Evolutionary conservation across 2,797 vertebrate species (phyloP).

Genomic region (Simalia tracyae): DNA sequence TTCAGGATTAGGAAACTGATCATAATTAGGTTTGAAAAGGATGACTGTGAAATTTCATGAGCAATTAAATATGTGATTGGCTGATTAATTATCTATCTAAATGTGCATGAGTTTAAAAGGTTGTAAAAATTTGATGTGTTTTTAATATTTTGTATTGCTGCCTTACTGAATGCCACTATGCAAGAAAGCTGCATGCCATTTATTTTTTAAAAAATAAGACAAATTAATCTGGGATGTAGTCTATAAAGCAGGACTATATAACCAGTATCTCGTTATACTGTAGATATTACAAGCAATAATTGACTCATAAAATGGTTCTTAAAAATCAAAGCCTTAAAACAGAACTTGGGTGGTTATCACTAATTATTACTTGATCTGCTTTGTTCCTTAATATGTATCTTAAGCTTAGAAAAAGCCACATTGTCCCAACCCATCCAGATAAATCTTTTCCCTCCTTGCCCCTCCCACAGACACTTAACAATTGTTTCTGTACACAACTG

Average conservation of each 20-base stretch:
- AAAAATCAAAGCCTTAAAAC: not conserved
- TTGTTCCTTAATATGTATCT: not conserved
- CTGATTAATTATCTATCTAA: conserved; percentile 3
- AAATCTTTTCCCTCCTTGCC: not conserved
- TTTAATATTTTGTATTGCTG: not conserved
- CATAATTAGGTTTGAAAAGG: conserved; percentile 6
- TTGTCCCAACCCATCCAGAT: not conserved
- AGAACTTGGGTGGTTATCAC: not conserved
- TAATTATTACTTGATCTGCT: not conserved
- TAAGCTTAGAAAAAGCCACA: not conserved
- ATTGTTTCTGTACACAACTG: not conserved
- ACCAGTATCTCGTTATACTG: not conserved
- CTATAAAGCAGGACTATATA: not conserved
- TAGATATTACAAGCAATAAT: not conserved
- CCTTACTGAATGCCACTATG: not conserved
- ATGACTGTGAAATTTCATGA: conserved; percentile 12
- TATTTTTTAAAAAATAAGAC: not conserved
- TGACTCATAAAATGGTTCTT: not conserved
- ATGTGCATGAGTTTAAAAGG: not conserved
- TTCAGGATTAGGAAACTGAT: not conserved
- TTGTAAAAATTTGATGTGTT: not conserved
- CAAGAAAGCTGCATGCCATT: not conserved
- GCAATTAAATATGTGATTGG: conserved; percentile 4
- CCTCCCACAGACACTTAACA: not conserved
- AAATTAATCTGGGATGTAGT: not conserved